Evolutionary conservation across 1,140 invertebrate genomes (phyloP), one percentile per base, ranked within the genome.

Genomic region (Drosophila pachea): DNA sequence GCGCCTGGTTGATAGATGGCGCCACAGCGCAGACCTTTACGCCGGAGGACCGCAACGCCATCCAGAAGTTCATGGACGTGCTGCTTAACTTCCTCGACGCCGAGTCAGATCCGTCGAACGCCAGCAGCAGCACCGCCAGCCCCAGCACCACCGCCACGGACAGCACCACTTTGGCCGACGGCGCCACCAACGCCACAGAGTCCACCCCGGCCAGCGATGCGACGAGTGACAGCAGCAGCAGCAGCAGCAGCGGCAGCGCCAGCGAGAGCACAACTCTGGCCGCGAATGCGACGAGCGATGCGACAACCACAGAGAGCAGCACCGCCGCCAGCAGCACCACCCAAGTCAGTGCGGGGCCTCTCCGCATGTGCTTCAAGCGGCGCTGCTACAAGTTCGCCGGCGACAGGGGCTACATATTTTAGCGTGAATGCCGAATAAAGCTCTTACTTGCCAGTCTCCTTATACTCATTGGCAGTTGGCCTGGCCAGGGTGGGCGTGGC

Each of bases 291-390:
- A 38, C 7, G 32, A 42, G 33, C 32, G 47, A 48, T 4, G 22
- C 47, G n/a, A 48, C 22, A 0, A 40, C 22, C 40, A 42, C 7
- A n/a, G 45, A 38, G 7, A 11, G 29, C 16, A 47, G 8, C 7
- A 38, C 33, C 12, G 50, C 54, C 0, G 35, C 4, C 6, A 42
- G 32, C 22, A n/a, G 47, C 22, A 67, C 48, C 8, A 63, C 62
- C 3, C 38, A 33, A 35, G 14, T 54, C 6, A 36, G 36, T 7
- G 35, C 11, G 5, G 22, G 22, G 5, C 55, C 68, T 14, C 42
- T 22, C 2, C 67, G 79, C 16, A 81, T 84, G 45, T 84, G 79
- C 53, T 84, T 86, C 16, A 84, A 76, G 47, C 63, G 79, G 0
- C 59, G 63, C 3, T 84, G 81, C 22, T 86, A 86, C 22, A 84